Evolutionary conservation across 53 echinoderm and acorn worm genomes (phyloP), one percentile per base, ranked within the genome.

Genomic region (Henricia sp.): DNA sequence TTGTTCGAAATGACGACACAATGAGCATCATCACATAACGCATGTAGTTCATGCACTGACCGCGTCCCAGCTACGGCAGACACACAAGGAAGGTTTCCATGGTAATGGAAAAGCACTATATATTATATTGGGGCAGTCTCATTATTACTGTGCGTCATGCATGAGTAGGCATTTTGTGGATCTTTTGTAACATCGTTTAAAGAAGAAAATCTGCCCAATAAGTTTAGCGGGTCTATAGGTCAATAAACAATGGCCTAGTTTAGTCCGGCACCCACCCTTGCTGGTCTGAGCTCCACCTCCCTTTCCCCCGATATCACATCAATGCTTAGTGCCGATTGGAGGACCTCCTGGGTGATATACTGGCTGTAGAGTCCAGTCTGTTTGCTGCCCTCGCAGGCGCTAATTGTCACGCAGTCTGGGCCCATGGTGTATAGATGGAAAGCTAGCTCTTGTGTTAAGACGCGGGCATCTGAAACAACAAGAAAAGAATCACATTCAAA

Each of bases 391-490:
- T 95, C 99, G 89, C 99, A 99, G 69, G 72, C 24, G 72, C 90
- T 87, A 3, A 99, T 82, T 0, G 92, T 87, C 56, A 83, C 83
- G 70, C 88, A 86, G 84, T 99, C 82, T 0, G 94, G 94, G 19
- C 99, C 99, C 90, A 92, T 92, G 42, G 92, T 90, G 83, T 70
- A 95, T 35, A 99, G 85, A 48, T 99, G 99, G 84, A 92, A 95
- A 0, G 90, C 88, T 52, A 76, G 46, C 39, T 94, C 91, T 67
- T 77, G 74, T 27, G 58, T 86, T 40, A 94, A 50, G 6, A 89
- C 83, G 71, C 68, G 87, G 55, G 85, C 86, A 89, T 94, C 94
- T 94, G 70, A 37, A 41, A 6, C 16, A 39, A 36, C 27, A 60
- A 52, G 34, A 20, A 9, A 20, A 40, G 38, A 40, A 34, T 27